Base-by-base conservation (phyloP, 2,797 vertebrate species). In the Triplophysa bombifrons region DNA sequence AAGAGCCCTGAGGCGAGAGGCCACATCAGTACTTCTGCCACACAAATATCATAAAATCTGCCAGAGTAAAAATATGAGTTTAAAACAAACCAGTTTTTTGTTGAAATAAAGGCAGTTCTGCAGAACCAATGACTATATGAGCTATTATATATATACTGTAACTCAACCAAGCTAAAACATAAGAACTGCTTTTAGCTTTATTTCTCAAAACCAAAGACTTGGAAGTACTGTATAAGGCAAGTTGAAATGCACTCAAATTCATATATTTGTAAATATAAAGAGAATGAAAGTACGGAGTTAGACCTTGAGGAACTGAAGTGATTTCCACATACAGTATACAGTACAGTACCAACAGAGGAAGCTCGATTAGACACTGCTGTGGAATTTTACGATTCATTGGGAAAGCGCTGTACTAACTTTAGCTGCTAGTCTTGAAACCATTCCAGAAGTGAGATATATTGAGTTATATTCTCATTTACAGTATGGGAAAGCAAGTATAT, bases 401-500 rank as follows among this genome's bases (percentile, higher is more conserved):
- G 3, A 64, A 64, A 7, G 38, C 30, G 10, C 27, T 19, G 17
- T 6, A 14, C 17, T 34, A 64, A 34, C 34, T 64, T 64, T 19
- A 64, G 30, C 61, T 34, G 16, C 16, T 64, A 38, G 16, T 27
- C 34, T 38, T 64, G 17, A 64, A 64, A 64, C 30, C 27, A 3
- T 34, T 64, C 30, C 8, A 64, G 8, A 64, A 64, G 61, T 4
- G 30, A 56, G 64, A 19, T 67, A 58, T 66, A 58, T 46, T 4
- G 30, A 56, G 64, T 25, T 67, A 58, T 66, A 58, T 46, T 67
- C 64, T 66, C 51, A 56, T 76, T 76, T 25, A 65, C 7, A 64
- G 14, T 10, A 61, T n/a, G 34, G 19, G 63, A n/a, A 64, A n/a
- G 14, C 63, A 41, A 41, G 3, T 11, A 46, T 10, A 46, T 10